Evolutionary conservation across 2,113 vertebrate species (phyloP).

Genomic region (Myxocyprinus asiaticus): DNA sequence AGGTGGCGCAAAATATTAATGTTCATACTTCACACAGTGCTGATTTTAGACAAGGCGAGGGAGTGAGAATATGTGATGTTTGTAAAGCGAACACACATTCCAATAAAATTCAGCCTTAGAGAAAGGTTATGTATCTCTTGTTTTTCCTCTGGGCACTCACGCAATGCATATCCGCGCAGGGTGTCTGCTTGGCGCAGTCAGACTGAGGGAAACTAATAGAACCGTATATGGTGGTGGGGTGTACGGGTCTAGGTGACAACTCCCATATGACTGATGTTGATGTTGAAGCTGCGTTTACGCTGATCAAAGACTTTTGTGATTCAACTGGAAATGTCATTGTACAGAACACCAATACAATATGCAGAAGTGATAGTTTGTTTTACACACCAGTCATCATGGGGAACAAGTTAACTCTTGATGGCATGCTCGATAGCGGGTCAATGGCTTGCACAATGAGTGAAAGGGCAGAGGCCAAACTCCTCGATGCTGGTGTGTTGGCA

Average conservation of each 20-base stretch:
- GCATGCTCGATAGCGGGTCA: too few relatives aligned
- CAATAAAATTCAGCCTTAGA: neutral
- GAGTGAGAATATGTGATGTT: neutral
- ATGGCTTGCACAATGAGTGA: too few relatives aligned
- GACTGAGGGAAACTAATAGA: neutral
- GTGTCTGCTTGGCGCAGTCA: neutral
- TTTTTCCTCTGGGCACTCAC: neutral
- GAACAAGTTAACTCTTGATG: too few relatives aligned
- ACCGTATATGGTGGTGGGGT: neutral
- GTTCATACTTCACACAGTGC: neutral
- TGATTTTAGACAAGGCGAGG: neutral
- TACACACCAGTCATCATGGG: neutral
- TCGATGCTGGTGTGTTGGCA: too few relatives aligned
- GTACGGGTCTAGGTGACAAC: neutral
- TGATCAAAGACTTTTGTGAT: neutral
- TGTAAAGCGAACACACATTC: neutral
- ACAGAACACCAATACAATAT: conserved; percentile 10
- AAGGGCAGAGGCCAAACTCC: too few relatives aligned
- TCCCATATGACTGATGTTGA: neutral
- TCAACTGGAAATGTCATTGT: conserved; percentile 1
- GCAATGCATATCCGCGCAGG: neutral
- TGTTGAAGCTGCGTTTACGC: neutral
- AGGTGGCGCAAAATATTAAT: neutral
- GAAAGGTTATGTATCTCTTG: neutral
- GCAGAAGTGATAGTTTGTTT: conserved; percentile 2